These are phyloP conservation scores for Tolypeutes matacus DNA, from an alignment of 2,797 vertebrate species.

Conservation along the genomic window DNA sequence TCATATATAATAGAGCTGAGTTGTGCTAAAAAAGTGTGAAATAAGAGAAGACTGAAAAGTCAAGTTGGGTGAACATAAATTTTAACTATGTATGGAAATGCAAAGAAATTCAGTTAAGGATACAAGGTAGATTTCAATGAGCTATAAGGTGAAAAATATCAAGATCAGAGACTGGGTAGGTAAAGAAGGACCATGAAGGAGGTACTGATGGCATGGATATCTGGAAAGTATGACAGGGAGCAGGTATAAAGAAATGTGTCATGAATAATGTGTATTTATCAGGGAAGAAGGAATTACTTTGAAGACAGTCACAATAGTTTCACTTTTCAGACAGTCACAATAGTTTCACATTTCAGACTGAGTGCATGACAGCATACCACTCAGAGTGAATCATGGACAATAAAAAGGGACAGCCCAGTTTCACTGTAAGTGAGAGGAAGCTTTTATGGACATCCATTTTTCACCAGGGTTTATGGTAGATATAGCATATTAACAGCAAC, in stretches of 20 bases:
- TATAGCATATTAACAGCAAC: accelerated
- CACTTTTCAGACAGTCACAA: background rate
- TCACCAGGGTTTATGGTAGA: accelerated
- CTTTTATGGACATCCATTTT: background rate
- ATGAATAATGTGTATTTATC: background rate
- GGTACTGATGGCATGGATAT: accelerated
- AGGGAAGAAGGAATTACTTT: background rate
- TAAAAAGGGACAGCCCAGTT: background rate
- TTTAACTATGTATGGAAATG: background rate
- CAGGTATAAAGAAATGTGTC: no score
- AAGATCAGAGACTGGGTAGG: background rate
- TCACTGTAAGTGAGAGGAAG: no score
- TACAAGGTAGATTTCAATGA: background rate
- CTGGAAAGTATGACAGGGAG: no score
- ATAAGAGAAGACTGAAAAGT: background rate
- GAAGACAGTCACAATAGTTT: background rate
- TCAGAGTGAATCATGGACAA: no score
- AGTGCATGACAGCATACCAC: no score
- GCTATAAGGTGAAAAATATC: background rate
- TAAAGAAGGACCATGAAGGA: background rate
- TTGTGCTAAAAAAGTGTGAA: background rate
- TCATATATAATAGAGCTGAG: background rate
- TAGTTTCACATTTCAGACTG: background rate
- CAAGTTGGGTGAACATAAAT: background rate
- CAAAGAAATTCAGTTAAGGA: background rate